Conservation (phyloP, 2,888 invertebrate genomes). For the Yponomeuta sedellus region DNA sequence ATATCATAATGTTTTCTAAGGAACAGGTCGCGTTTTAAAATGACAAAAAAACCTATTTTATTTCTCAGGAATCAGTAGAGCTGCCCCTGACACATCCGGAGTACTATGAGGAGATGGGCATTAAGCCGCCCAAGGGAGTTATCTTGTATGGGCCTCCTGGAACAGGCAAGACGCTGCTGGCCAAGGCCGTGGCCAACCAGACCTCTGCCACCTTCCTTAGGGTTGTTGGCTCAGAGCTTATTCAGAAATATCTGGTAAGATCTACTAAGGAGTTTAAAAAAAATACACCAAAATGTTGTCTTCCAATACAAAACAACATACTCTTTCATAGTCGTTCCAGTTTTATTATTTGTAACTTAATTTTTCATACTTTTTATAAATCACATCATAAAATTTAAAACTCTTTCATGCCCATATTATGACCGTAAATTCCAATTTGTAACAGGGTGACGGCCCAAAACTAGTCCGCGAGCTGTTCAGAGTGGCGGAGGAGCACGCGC, state of each 20-base stretch:
- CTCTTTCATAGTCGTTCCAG: no score
- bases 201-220: conserved; percentile 99
- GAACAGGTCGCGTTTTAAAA: no score
- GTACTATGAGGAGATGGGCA: conserved; percentile 99
- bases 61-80: conserved; percentile 91
- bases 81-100: conserved; percentile 99
- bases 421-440: no score
- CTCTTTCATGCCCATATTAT: no score
- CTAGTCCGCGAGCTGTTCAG: conserved; percentile 97
- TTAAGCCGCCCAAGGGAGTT: conserved; percentile 99
- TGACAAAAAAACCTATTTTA: background rate
- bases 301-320: no score
- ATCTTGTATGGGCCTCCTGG: conserved; percentile 99
- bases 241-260: conserved; percentile 95
- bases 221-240: conserved; percentile 99
- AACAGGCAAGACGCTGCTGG: conserved; percentile 97
- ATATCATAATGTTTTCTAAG: no score
- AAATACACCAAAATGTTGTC: no score
- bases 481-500: conserved; percentile 99
- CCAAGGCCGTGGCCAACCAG: conserved; percentile 99
- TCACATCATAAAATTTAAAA: no score
- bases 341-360: no score
- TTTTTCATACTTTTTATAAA: no score
- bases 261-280: background rate
- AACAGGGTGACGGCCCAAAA: conserved; percentile 97